A percentile compares a stretch with the other conserved stretches of the same genome.
These are phyloP conservation scores for Hymenochirus boettgeri DNA, from an alignment of 2,113 vertebrate species.

Conservation along the genomic window DNA sequence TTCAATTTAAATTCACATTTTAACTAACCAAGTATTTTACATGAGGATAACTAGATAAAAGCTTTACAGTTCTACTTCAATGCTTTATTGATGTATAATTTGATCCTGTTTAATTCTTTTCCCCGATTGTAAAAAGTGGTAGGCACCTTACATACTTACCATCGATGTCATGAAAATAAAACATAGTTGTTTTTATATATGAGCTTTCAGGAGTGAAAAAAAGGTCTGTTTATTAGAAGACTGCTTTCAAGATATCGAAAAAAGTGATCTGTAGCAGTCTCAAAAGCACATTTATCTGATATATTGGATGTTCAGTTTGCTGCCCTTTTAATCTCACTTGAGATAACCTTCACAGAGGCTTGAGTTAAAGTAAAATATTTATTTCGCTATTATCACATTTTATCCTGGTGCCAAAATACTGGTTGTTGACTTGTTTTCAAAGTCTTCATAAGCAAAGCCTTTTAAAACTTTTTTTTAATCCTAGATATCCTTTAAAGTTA, in stretches of 20 bases:
- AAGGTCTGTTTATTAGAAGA: constrained; percentile 26
- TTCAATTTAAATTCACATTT: no score
- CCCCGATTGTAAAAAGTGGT: neutral
- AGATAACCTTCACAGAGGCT: constrained; percentile 41
- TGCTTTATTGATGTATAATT: no score
- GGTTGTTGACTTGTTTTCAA: constrained; percentile 4
- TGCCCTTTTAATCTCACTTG: constrained; percentile 43
- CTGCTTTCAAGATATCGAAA: constrained; percentile 42
- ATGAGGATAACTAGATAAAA: no score
- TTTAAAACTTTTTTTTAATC: no score
- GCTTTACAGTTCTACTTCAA: no score
- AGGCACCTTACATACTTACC: neutral
- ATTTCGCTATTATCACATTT: constrained; percentile 30
- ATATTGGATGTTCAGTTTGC: constrained; percentile 40
- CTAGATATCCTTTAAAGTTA: no score
- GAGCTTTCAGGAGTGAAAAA: constrained; percentile 29
- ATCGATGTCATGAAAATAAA: constrained; percentile 21
- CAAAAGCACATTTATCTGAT: constrained; percentile 40
- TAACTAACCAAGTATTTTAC: no score
- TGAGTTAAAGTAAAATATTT: constrained; percentile 40
- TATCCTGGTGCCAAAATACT: constrained; percentile 2
- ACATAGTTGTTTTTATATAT: constrained; percentile 21
- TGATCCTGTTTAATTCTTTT: no score
- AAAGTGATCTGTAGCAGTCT: constrained; percentile 36
- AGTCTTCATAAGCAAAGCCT: neutral